Evolutionary conservation across 2,113 vertebrate species (phyloP).

Genomic region (Bostrychus sinensis): DNA sequence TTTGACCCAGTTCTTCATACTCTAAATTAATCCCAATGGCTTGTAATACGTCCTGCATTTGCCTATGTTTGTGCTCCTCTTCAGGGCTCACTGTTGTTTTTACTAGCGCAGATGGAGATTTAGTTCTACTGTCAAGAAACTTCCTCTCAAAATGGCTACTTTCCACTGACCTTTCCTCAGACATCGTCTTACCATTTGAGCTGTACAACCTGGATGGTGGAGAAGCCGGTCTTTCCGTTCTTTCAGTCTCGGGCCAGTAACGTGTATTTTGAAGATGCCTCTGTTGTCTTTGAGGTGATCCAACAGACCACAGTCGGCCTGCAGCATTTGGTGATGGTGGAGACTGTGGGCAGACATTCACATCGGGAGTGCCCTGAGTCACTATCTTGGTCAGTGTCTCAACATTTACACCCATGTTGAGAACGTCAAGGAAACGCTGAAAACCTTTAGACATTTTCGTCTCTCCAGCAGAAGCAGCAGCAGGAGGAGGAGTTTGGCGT

Average conservation of each 20-base stretch:
- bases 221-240: slow-evolving; percentile 3
- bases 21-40: slow-evolving; percentile 71
- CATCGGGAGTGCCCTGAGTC: slow-evolving; percentile 18
- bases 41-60: slow-evolving; percentile 67
- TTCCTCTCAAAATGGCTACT: not conserved
- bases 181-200: slow-evolving; percentile 8
- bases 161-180: slow-evolving; percentile 17
- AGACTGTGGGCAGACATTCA: not conserved
- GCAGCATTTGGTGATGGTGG: not conserved
- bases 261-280: slow-evolving; percentile 3
- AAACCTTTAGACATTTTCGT: slow-evolving; percentile 51
- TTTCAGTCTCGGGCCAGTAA: slow-evolving; percentile 23
- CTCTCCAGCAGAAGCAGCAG: slow-evolving; percentile 18
- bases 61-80: slow-evolving; percentile 57
- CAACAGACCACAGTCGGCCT: slow-evolving; percentile 1
- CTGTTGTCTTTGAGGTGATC: slow-evolving; percentile 1
- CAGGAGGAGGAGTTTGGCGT: not conserved
- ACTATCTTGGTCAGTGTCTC: slow-evolving; percentile 62
- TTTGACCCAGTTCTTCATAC: slow-evolving; percentile 70
- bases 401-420: slow-evolving; percentile 71
- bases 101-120: slow-evolving; percentile 32
- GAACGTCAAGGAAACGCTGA: slow-evolving; percentile 71
- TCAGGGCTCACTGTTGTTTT: slow-evolving; percentile 22
- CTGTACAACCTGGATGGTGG: slow-evolving; percentile 10
- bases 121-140: slow-evolving; percentile 20